A percentile compares a stretch with the other conserved stretches of the same genome.
phyloP scores from a whole-genome alignment of 2,113 vertebrate genomes.

The Oncorhynchus tshawytscha region DNA sequence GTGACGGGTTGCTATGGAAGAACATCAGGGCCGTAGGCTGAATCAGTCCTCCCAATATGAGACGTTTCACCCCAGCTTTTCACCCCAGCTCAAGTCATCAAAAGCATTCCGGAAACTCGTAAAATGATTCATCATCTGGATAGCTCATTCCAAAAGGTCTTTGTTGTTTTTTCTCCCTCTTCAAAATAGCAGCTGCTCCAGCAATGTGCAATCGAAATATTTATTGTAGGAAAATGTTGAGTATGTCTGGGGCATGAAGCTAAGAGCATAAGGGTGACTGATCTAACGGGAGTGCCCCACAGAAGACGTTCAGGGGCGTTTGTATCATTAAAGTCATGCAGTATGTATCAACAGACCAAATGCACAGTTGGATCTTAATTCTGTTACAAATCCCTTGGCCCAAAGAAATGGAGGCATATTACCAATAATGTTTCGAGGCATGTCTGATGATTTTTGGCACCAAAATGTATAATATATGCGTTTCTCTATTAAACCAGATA shows the following conservation, averaged over 20 bases:
- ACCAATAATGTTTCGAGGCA: background rate
- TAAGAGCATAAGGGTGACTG: constrained; percentile 22
- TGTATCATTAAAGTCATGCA: constrained; percentile 12
- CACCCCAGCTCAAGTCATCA: constrained; percentile 40
- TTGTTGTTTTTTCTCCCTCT: constrained; percentile 50
- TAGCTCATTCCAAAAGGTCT: constrained; percentile 37
- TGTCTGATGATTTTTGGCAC: background rate
- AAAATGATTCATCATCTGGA: constrained; percentile 55
- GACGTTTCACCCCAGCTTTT: constrained; percentile 25
- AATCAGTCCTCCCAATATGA: constrained; percentile 23
- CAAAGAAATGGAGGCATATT: constrained; percentile 1
- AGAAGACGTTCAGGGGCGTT: constrained; percentile 2
- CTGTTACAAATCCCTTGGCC: background rate
- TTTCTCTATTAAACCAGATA: background rate
- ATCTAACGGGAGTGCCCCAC: background rate
- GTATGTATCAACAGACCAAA: constrained; percentile 20
- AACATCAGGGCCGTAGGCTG: constrained; percentile 21
- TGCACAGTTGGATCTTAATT: background rate
- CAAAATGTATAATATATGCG: background rate
- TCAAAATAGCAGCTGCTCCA: constrained; percentile 51
- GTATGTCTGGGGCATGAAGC: constrained; percentile 16
- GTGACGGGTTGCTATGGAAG: constrained; percentile 34
- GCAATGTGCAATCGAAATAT: constrained; percentile 42
- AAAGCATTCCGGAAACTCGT: constrained; percentile 50
- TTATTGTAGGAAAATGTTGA: constrained; percentile 32